A percentile compares a stretch with the other conserved stretches of the same genome.
phyloP scores from a whole-genome alignment of 1,140 invertebrate species.

The Lanistes nyassanus region DNA sequence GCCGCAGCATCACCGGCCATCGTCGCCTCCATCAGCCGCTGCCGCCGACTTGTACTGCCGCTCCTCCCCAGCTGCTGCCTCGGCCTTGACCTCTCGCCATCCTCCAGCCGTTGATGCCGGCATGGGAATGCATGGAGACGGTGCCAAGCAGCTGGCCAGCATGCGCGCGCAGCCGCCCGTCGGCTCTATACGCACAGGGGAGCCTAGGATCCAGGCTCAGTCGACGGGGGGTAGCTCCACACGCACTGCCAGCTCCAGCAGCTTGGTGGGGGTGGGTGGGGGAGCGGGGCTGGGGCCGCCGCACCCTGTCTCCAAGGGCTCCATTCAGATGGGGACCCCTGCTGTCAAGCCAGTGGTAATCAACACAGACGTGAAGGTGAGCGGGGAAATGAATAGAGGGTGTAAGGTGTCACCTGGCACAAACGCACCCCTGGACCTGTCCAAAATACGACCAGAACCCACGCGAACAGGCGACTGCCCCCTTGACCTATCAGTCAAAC shows the following conservation, averaged over 20 bases:
- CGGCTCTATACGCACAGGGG: constrained; percentile 18
- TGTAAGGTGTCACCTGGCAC: neutral
- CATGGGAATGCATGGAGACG: constrained; percentile 4
- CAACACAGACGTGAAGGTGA: neutral
- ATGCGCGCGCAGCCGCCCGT: constrained; percentile 12
- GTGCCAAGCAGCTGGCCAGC: neutral
- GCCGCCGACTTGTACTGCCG: neutral
- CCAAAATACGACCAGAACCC: constrained; percentile 18
- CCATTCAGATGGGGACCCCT: constrained; percentile 21
- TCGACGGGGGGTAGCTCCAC: neutral
- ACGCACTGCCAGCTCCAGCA: neutral
- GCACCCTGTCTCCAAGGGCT: neutral
- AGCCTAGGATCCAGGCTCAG: constrained; percentile 2
- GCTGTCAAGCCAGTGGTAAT: constrained; percentile 11
- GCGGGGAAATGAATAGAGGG: neutral
- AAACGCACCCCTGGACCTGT: constrained; percentile 33
- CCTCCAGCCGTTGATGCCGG: neutral
- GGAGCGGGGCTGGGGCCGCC: neutral
- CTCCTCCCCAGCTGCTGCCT: neutral
- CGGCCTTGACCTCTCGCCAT: neutral
- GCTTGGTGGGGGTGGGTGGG: neutral
- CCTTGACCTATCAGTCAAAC: constrained; percentile 41
- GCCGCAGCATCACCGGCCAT: neutral
- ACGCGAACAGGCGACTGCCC: constrained; percentile 34
- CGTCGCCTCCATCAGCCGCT: neutral